Evolutionary conservation across 2,888 invertebrate genomes (phyloP), one percentile per base, ranked within the genome.

Genomic region (Sthenelais limicola): DNA sequence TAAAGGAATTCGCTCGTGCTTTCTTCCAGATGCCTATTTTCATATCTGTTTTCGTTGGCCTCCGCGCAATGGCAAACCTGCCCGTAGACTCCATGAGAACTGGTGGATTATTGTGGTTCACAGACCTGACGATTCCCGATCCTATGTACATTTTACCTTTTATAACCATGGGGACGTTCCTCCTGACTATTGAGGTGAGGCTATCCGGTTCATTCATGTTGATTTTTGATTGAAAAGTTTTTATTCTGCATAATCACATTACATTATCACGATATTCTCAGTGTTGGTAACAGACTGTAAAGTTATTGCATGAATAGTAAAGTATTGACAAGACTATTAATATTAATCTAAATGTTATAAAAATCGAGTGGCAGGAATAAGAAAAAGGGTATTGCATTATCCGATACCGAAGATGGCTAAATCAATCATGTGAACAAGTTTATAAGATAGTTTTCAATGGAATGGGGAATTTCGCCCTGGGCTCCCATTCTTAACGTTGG

Each of bases 41-140:
- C 86, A 88, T 98, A 76, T 96, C 97, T 0, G 94, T 96, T 86
- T 98, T 97, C 85, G 91, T 94, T 89, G 95, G 93, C 0, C 88
- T 99, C 58, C 91, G 95, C 80, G 90, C 91, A 77, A 97, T 99
- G 97, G 92, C 96, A 0, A 93, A 93, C 83, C 91, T 93, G 35
- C 98, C 97, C 1, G 94, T 99, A 43, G 95, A 95, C 51, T 96
- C 96, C 84, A 91, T 98, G 91, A 91, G 91, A 77, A 90, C 91
- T 0, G 98, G 98, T 35, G 99, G 99, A 0, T 79, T 95, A 0
- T 92, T 91, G 81, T 99, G 98, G 98, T 97, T 99, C 86, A 89
- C 91, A 2, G 97, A 99, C 90, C 90, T 99, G 54, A 96, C 97
- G 0, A 87, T 95, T 12, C 91, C 94, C 1, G 99, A 99, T 90